These are phyloP conservation scores for Thymelicus sylvestris DNA, from an alignment of 2,888 invertebrate genomes.

Conservation along the genomic window DNA sequence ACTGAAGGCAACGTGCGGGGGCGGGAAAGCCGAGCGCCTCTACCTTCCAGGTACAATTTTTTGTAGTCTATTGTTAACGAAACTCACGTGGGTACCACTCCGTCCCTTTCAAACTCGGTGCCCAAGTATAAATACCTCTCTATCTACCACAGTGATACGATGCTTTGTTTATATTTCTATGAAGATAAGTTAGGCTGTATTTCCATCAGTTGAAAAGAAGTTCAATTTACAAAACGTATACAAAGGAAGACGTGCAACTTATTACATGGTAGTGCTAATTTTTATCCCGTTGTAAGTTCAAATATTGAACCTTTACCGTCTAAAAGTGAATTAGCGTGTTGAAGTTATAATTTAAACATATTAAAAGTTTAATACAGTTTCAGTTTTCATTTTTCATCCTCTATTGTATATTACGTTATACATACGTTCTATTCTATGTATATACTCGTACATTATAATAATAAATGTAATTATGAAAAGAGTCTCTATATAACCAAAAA, in stretches of 20 bases:
- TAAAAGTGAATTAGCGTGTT: background rate
- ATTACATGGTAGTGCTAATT: slow-evolving; percentile 53
- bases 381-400: too few species aligned
- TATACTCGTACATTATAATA: too few species aligned
- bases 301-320: slow-evolving; percentile 32
- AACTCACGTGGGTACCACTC: slow-evolving; percentile 72
- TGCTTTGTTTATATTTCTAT: slow-evolving; percentile 77
- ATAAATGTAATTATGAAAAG: too few species aligned
- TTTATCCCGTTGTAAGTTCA: slow-evolving; percentile 30
- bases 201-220: slow-evolving; percentile 46
- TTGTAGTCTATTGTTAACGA: slow-evolving; percentile 79
- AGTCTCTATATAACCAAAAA: too few species aligned
- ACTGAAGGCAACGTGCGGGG: slow-evolving; percentile 59
- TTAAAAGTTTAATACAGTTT: too few species aligned
- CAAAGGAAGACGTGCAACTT: slow-evolving; percentile 59
- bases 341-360: background rate
- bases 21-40: slow-evolving; percentile 59
- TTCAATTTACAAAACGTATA: slow-evolving; percentile 34
- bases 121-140: slow-evolving; percentile 52
- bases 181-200: slow-evolving; percentile 58
- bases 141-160: slow-evolving; percentile 50
- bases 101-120: slow-evolving; percentile 60
- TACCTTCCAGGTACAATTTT: slow-evolving; percentile 80
- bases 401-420: too few species aligned
- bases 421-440: too few species aligned